Base-by-base conservation (phyloP, 2,113 vertebrate genomes). In the Entosphenus tridentatus region DNA sequence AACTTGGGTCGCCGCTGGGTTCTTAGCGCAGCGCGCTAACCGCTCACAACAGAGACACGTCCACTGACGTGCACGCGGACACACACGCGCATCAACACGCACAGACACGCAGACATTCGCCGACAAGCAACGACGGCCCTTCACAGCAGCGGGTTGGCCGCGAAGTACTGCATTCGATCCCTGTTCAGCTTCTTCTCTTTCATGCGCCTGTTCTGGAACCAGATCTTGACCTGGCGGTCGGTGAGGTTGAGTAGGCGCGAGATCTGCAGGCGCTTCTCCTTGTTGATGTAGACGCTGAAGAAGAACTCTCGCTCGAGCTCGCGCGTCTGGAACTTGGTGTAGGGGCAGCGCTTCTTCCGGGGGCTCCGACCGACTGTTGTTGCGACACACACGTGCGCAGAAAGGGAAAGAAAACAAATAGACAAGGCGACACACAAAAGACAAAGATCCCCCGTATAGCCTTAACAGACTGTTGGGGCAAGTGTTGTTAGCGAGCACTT, bases 281-380 rank as follows among this genome's bases (percentile, higher is more conserved):
- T 98, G 86, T 98, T 98, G 80, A 98, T 98, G 79, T 98, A 98
- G 73, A 98, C 93, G 75, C 95, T 98, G 87, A 98, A 98, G 85
- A 98, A 98, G 86, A 98, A 98, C 80, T 98, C 93, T 77, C 93
- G 84, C 85, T 98, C 93, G 84, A 98, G 88, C 89, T 97, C 91
- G 79, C 93, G 86, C 77, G 96, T 95, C 81, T 98, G 93, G 77
- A 92, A 95, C 82, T 98, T 98, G 77, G 89, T 83, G 76, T 98
- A 98, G 39, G 93, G 93, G 68, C 92, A 97, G 69, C 93, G 84
- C 80, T 97, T 97, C 83, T 97, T 97, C 78, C 89, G 84, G 72
- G 89, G 89, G 78, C 87, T 81, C 79, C 84, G 83, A 70, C 87
- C 79, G 80, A 83, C 80, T 82, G 84, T 74, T 78, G 75, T 72